Evolutionary conservation across 1,140 invertebrate species (phyloP).

Genomic region (Lepidostoma basale): DNA sequence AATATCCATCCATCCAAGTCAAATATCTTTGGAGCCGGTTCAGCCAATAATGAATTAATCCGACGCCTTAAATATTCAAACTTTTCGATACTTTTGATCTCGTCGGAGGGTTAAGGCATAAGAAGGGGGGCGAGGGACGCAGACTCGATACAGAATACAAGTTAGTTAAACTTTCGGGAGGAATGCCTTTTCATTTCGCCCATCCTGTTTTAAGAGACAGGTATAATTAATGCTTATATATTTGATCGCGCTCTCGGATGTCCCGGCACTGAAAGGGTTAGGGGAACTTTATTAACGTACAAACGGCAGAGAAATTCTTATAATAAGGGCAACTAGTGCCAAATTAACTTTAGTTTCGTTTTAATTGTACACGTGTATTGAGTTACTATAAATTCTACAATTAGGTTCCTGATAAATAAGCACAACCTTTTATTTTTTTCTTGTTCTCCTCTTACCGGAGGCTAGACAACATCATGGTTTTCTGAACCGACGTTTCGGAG

Average conservation of each 20-base stretch:
- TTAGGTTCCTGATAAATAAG: no score
- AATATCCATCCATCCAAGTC: constrained; percentile 32
- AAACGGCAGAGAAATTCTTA: no score
- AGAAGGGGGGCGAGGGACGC: constrained; percentile 1
- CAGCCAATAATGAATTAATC: constrained; percentile 44
- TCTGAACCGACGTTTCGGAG: no score
- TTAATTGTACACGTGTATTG: no score
- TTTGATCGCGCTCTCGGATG: constrained; percentile 26
- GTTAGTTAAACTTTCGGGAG: constrained; percentile 41
- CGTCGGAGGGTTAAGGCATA: constrained; percentile 23
- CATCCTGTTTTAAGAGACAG: constrained; percentile 43
- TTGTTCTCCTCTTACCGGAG: no score
- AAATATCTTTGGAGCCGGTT: constrained; percentile 33
- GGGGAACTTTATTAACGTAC: constrained; percentile 15
- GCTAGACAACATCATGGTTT: no score
- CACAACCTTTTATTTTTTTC: no score
- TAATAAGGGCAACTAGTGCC: no score
- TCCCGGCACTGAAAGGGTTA: background rate
- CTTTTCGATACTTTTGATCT: constrained; percentile 46
- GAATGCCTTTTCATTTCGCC: constrained; percentile 33
- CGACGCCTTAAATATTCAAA: constrained; percentile 43
- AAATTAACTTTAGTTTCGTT: no score
- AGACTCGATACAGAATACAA: constrained; percentile 44
- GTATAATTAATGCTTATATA: constrained; percentile 45
- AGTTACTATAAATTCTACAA: no score